Conservation (phyloP, 2,113 vertebrate species). For the Prionailurus bengalensis region DNA sequence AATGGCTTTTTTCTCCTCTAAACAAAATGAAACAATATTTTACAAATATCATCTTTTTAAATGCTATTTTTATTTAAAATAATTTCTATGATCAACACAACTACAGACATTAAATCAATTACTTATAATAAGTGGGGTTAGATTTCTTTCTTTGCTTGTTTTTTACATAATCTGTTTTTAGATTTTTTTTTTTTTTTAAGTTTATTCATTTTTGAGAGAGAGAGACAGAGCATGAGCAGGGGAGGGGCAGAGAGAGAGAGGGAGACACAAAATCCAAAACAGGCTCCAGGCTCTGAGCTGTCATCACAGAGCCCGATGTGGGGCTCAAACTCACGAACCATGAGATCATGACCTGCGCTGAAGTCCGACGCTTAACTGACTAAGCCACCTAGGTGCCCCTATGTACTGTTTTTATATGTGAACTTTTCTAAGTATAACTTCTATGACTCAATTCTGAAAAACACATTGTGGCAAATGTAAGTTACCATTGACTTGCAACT, state of each 20-base stretch:
- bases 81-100: slow-evolving; percentile 29
- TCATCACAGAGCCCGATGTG: no score
- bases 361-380: no score
- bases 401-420: background rate
- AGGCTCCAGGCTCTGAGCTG: no score
- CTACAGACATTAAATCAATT: background rate
- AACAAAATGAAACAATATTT: background rate
- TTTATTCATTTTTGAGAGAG: no score
- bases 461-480: background rate
- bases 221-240: no score
- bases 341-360: no score
- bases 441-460: slow-evolving; percentile 31
- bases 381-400: no score
- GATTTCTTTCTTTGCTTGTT: slow-evolving; percentile 38
- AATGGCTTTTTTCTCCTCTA: background rate
- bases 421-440: slow-evolving; percentile 14
- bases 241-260: no score
- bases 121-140: slow-evolving; percentile 13
- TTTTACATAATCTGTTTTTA: slow-evolving; percentile 30
- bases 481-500: slow-evolving; percentile 9
- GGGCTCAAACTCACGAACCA: no score
- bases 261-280: no score
- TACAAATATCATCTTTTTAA: slow-evolving; percentile 24
- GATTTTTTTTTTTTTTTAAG: no score
- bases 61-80: slow-evolving; percentile 19